Base-by-base conservation (phyloP, 2,888 invertebrate genomes). In the Argyra leucocephala region DNA sequence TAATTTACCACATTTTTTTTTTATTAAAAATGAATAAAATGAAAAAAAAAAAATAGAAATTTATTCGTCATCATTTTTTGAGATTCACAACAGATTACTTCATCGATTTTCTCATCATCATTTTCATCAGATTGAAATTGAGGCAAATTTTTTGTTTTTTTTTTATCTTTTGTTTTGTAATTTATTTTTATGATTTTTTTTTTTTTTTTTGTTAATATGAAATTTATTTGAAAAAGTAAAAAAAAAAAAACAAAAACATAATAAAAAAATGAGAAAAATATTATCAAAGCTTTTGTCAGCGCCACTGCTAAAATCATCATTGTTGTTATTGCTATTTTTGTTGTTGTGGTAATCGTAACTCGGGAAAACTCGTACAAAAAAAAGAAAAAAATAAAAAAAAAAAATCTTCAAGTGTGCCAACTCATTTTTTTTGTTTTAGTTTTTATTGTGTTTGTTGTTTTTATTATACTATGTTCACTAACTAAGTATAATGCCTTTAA, bases 91-190 rank as follows among this genome's bases (percentile, higher is more conserved):
- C 12, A 48, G 18, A 48, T 48, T 48, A 48, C 48, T 48, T 48
- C 48, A 48, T 48, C 48, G 48, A 48, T 48, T 48, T 48, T 48
- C 48, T 48, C 48, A 48, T 48, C 48, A 48, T 48, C n/a, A 48
- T 18, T 48, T 18, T 48, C 48, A 48, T 15, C 48, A n/a, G n/a
- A 48, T 15, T 48, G 9, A 48, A 48, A 48, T 48, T 2, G 48
- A 18, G 2, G n/a, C 12, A 12, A 37, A 37, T 15, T 37, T 6
- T 37, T 37, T 26, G 4, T 26, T 26, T 4, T 26, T 26, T 26
- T 26, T 26, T 26, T 26, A 26, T 6, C 4, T 26, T 26, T 26
- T 37, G 15, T 15, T 10, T 37, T 6, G 9, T 26, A 26, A n/a
- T n/a, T n/a, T n/a, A n/a, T n/a, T n/a, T n/a, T n/a, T n/a, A n/a